Percentiles rank a stretch among this genome's conserved stretches.
phyloP scores from a whole-genome alignment of 2,797 vertebrate genomes.

The Leucoraja ocellata region DNA sequence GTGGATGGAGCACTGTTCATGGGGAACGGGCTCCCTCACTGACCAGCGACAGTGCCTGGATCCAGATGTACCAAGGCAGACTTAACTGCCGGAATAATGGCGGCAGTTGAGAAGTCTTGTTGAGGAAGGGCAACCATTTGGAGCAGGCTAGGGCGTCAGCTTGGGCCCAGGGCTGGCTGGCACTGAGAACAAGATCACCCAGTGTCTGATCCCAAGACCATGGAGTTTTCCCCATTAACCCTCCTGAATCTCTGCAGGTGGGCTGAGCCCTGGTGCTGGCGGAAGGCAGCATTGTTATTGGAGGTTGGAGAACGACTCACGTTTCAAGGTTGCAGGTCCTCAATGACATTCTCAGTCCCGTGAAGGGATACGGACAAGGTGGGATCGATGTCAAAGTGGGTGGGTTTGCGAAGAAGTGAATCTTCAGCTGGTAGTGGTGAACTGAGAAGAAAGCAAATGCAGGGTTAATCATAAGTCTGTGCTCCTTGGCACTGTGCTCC shows the following conservation, averaged over 20 bases:
- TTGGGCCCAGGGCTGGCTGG: no score
- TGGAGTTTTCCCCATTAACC: not conserved
- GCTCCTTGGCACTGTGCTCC: no score
- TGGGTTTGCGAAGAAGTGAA: slow-evolving; percentile 58
- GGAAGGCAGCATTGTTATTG: no score
- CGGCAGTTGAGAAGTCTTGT: no score
- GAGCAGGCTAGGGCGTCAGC: no score
- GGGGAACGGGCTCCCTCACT: no score
- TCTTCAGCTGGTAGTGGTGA: slow-evolving; percentile 70
- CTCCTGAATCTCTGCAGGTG: not conserved
- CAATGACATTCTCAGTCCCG: slow-evolving; percentile 57
- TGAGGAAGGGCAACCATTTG: no score
- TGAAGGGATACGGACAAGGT: slow-evolving; percentile 57
- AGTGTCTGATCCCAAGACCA: not conserved
- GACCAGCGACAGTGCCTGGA: no score
- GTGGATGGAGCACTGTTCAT: no score
- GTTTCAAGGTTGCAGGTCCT: slow-evolving; percentile 59
- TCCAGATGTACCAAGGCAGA: no score
- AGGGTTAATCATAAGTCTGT: not conserved
- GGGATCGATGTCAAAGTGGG: slow-evolving; percentile 54
- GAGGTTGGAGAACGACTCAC: slow-evolving; percentile 49
- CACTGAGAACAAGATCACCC: not conserved
- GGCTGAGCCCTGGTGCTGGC: no score
- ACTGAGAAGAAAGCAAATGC: slow-evolving; percentile 51
- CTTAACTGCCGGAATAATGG: no score